A percentile compares a stretch with the other conserved stretches of the same genome.
phyloP scores from a whole-genome alignment of 2,888 invertebrate species.

The Drosophila kanekoi region DNA sequence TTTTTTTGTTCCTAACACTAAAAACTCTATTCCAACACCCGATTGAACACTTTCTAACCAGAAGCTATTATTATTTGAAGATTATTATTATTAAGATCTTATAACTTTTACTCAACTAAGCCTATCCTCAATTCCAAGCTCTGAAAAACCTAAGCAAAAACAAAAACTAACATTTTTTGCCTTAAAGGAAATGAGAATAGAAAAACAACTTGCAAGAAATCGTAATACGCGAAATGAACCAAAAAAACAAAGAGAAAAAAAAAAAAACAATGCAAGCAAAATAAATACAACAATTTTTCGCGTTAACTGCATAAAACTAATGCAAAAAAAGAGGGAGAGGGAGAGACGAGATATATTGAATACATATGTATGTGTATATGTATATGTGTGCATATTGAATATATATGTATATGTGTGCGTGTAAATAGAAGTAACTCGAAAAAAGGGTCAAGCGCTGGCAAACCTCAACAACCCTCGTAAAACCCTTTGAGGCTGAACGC shows the following conservation, averaged over 20 bases:
- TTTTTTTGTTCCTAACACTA: no score
- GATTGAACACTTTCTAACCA: no score
- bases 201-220: constrained; percentile 6
- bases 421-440: constrained; percentile 1
- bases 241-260: not conserved
- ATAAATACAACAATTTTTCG: constrained; percentile 45
- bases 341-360: not conserved
- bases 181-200: constrained; percentile 8
- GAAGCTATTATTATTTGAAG: no score
- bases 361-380: no score
- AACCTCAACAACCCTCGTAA: constrained; percentile 66
- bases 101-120: no score
- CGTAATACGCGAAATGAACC: constrained; percentile 15
- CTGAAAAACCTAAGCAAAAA: no score
- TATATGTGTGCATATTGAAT: not conserved
- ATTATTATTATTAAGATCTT: no score
- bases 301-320: constrained; percentile 64
- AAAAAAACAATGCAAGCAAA: constrained; percentile 40
- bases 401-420: no score
- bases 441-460: constrained; percentile 34
- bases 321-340: constrained; percentile 35
- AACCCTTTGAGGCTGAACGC: constrained; percentile 61
- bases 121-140: no score
- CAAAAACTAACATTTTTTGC: not conserved
- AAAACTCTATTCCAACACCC: no score